Conservation (phyloP, 2,113 vertebrate species). For the Solenodon paradoxus region DNA sequence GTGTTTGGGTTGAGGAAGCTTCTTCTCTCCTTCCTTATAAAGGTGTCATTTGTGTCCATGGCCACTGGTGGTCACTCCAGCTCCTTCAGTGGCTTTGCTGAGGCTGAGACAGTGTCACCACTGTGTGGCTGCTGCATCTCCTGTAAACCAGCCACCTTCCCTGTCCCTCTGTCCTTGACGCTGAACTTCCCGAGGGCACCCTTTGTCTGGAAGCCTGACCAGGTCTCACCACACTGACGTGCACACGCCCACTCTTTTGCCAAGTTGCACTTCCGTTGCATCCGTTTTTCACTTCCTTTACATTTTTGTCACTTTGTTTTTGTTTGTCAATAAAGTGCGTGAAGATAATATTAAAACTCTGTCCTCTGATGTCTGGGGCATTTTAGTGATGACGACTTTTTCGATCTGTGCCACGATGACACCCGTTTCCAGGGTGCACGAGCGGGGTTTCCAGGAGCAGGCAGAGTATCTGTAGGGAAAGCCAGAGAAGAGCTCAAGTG, state of each 20-base stretch:
- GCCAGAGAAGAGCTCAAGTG: too few species aligned
- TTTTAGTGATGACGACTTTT: neutral
- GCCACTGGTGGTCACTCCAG: neutral
- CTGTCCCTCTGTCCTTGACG: accelerated
- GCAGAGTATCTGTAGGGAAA: neutral
- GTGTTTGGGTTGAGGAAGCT: neutral
- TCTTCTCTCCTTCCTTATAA: neutral
- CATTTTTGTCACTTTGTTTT: neutral
- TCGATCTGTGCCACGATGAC: neutral
- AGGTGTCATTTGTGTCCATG: neutral
- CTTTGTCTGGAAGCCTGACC: neutral
- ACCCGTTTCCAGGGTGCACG: neutral
- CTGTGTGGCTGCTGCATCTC: too few species aligned
- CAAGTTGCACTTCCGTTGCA: neutral
- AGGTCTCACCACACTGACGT: neutral
- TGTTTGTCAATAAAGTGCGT: neutral
- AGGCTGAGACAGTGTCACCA: neutral
- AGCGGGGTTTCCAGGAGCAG: neutral
- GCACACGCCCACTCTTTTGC: neutral
- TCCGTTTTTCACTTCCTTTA: neutral
- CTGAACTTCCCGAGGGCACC: neutral
- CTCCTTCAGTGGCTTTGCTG: neutral
- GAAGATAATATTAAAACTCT: neutral
- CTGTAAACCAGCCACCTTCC: too few species aligned
- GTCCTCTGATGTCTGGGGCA: neutral